Percentiles rank a stretch among this genome's conserved stretches.
Evolutionary conservation across 2,888 invertebrate species (phyloP).

Genomic region (Athripsodes cinereus): DNA sequence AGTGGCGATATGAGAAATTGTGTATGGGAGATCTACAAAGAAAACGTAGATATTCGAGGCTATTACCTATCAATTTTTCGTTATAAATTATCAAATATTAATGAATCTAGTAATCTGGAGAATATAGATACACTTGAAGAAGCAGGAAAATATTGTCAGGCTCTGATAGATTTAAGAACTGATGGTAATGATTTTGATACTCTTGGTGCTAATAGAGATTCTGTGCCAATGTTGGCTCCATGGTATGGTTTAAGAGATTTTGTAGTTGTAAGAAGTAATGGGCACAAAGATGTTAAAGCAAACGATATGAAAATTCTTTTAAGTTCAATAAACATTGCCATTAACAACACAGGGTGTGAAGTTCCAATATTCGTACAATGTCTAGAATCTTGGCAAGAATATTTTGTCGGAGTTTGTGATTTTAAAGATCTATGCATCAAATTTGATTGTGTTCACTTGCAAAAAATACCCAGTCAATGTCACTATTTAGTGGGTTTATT

Average conservation of each 20-base stretch:
- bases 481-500: conserved; percentile 77
- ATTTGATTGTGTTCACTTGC: conserved; percentile 85
- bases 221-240: conserved; percentile 53
- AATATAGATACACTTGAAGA: conserved; percentile 29
- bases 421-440: conserved; percentile 70
- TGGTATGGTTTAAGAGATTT: conserved; percentile 84
- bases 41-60: conserved; percentile 54
- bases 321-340: conserved; percentile 77
- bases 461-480: conserved; percentile 72
- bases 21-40: conserved; percentile 49
- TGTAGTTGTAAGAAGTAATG: conserved; percentile 45
- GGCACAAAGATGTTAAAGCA: conserved; percentile 48
- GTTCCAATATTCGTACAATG: conserved; percentile 86
- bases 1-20: conserved; percentile 41
- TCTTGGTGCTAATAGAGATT: conserved; percentile 38
- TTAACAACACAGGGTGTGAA: conserved; percentile 72
- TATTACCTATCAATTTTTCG: conserved; percentile 40
- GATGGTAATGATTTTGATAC: conserved; percentile 59
- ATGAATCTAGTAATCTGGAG: conserved; percentile 28
- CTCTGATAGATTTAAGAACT: conserved; percentile 50
- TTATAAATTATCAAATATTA: conserved; percentile 34
- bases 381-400: conserved; percentile 72
- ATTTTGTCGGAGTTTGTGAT: conserved; percentile 75
- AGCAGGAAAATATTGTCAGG: conserved; percentile 38
- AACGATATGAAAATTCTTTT: conserved; percentile 70